Percentiles rank a stretch among this genome's conserved stretches.
Conservation (phyloP, 1,140 invertebrate species). For the Solen grandis region DNA sequence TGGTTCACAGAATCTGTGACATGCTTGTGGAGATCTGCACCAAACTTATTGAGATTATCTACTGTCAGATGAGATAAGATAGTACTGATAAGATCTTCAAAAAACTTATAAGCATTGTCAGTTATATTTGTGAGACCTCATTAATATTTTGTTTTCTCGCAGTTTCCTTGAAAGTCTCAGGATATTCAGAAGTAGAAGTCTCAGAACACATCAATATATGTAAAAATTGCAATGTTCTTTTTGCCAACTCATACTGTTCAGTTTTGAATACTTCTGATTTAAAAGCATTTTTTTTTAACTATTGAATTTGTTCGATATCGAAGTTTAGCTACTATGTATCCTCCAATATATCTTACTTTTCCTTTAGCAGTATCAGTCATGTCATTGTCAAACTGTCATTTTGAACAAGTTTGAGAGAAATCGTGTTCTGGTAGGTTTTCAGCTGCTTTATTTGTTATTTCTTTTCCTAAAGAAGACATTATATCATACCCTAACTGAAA, state of each 20-base stretch:
- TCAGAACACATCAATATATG: constrained; percentile 13
- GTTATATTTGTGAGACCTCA: constrained; percentile 16
- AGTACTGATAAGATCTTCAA: constrained; percentile 2
- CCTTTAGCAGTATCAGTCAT: constrained; percentile 26
- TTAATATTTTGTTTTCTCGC: constrained; percentile 21
- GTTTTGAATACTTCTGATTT: constrained; percentile 4
- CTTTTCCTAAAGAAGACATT: constrained; percentile 23
- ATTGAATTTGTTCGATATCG: too few species aligned
- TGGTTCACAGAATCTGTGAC: too few species aligned
- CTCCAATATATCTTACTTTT: constrained; percentile 25
- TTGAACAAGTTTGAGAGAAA: constrained; percentile 1
- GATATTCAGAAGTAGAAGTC: constrained; percentile 10
- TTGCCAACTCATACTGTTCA: constrained; percentile 16
- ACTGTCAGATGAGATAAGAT: constrained; percentile 3
- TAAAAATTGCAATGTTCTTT: constrained; percentile 22
- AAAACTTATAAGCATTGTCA: background rate
- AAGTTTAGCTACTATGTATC: constrained; percentile 25
- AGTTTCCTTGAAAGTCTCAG: background rate
- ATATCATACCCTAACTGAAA: constrained; percentile 31
- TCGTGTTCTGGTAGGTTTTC: background rate
- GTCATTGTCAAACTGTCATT: constrained; percentile 12
- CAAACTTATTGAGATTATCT: too few species aligned
- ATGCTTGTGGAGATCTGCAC: too few species aligned
- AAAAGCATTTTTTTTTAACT: too few species aligned
- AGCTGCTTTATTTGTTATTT: constrained; percentile 7